Evolutionary conservation across 2,113 vertebrate genomes (phyloP).

Genomic region (Neofelis nebulosa): DNA sequence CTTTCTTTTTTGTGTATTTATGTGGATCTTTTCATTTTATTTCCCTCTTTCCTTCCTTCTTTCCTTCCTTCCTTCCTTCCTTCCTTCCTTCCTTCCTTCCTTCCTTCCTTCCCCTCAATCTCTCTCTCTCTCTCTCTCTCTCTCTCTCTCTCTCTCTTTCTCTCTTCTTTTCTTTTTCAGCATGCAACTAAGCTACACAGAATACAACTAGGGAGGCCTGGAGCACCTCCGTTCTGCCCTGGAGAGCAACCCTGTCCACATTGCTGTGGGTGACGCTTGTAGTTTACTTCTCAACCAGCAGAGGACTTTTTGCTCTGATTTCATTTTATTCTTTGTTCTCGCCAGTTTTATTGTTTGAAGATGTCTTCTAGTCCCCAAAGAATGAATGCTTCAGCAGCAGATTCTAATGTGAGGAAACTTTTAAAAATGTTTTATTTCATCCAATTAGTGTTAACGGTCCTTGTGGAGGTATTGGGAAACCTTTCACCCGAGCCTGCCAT

Average conservation of each 20-base stretch:
- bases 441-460: neutral
- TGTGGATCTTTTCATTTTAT: neutral
- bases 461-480: neutral
- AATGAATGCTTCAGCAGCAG: neutral
- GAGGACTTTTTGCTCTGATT: constrained; percentile 73
- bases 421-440: constrained; percentile 39
- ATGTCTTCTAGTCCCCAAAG: constrained; percentile 24
- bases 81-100: neutral
- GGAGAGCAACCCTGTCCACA: neutral
- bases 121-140: neutral
- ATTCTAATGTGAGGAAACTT: constrained; percentile 56
- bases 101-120: neutral
- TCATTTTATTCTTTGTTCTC: constrained; percentile 69
- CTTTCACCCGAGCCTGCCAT: neutral
- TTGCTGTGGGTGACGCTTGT: neutral
- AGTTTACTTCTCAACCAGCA: constrained; percentile 69
- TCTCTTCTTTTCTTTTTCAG: neutral
- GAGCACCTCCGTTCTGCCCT: neutral
- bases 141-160: constrained; percentile 55
- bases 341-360: constrained; percentile 12
- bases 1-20: neutral
- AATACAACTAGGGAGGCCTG: neutral
- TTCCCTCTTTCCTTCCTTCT: neutral
- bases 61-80: constrained; percentile 46
- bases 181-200: neutral